Evolutionary conservation across 2,888 invertebrate species (phyloP), one percentile per base, ranked within the genome.

Genomic region (Eupithecia centaureata): DNA sequence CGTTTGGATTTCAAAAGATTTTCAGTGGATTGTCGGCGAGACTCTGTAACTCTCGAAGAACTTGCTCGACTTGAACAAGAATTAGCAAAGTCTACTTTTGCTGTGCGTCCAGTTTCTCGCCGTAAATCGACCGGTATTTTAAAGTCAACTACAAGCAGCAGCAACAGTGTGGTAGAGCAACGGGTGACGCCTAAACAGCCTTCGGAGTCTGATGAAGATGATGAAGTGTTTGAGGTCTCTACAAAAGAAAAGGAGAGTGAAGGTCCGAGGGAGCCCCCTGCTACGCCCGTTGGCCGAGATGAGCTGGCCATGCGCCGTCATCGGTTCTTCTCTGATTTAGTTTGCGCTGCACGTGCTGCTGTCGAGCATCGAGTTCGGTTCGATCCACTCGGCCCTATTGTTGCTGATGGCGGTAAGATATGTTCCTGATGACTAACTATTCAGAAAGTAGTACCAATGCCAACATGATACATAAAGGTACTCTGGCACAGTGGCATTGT

Each of bases 231-330:
- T 84, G 94, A 94, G 77, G 91, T 90, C 59, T 88, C 84, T 71
- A 77, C 80, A 69, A 84, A 86, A 56, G 86, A 76, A 59, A 88
- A 85, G 73, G 88, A 89, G 66, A 79, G 84, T 52, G 94, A 94
- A 63, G 94, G 94, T n/a, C 93, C 94, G 72, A 91, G 90, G 72
- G 95, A 95, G 73, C 95, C 95, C 74, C 96, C 96, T 58, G 96
- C 96, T 65, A 96, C 96, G 67, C 97, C 96, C 18, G 95, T 97
- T 57, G 96, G 96, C 64, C 95, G 96, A 68, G 97, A 97, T 86
- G 96, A 97, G 83, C 89, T 97, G 77, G 97, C 96, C 73, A 87
- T 97, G 77, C 94, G 96, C 72, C 94, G 96, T 67, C 96, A 96
- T 86, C 94, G 96, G 78, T 95, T 97, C 87, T 96, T 96, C 88